Conservation (phyloP, 2,113 vertebrate genomes). For the Pollimyrus isidori region DNA sequence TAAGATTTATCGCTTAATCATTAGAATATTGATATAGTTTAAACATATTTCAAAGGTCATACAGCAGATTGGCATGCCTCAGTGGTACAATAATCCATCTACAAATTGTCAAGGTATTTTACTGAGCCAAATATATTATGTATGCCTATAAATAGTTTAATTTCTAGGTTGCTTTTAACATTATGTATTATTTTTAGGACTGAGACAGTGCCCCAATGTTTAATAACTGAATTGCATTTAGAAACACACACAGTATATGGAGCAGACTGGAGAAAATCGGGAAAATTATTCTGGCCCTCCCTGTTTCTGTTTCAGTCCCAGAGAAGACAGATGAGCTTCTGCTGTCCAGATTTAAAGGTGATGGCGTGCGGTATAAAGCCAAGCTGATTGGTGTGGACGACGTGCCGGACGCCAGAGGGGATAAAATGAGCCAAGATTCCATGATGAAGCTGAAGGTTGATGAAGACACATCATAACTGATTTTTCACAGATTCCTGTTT, state of each 20-base stretch:
- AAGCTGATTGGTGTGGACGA: slow-evolving; percentile 92
- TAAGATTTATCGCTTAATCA: neutral
- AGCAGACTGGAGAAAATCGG: neutral
- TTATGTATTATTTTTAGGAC: neutral
- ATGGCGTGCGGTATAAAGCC: slow-evolving; percentile 89
- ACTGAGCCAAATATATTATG: neutral
- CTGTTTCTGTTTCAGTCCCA: slow-evolving; percentile 48
- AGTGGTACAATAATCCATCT: neutral
- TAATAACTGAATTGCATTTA: neutral
- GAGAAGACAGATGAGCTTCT: slow-evolving; percentile 91
- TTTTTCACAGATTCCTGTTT: neutral
- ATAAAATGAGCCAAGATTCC: slow-evolving; percentile 97
- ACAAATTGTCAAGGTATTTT: neutral
- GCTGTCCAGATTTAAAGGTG: slow-evolving; percentile 83
- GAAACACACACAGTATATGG: neutral
- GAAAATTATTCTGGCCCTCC: neutral
- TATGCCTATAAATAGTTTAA: neutral
- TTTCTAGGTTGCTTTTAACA: neutral
- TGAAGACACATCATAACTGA: neutral
- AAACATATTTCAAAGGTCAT: neutral
- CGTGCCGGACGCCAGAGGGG: slow-evolving; percentile 82
- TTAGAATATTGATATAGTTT: neutral
- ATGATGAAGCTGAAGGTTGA: slow-evolving; percentile 98
- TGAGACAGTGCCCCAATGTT: neutral
- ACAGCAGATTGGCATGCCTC: neutral